Percentiles rank a stretch among this genome's conserved stretches.
phyloP scores from a whole-genome alignment of 2,113 vertebrate species.

The Mesoclemmys tuberculata region DNA sequence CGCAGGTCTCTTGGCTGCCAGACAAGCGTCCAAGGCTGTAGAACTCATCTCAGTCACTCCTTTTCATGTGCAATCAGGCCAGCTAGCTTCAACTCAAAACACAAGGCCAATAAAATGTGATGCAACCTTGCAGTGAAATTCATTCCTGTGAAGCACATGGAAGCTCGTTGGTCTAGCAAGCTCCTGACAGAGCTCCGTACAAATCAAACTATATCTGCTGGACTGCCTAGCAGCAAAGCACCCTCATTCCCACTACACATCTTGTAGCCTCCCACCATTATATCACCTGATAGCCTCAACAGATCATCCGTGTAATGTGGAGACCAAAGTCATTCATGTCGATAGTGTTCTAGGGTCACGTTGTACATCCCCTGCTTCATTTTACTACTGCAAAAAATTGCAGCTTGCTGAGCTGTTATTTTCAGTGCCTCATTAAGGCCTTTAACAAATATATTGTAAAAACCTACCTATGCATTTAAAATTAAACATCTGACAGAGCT shows the following conservation, averaged over 20 bases:
- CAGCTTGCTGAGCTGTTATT: fast-evolving
- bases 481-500: neutral
- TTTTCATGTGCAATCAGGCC: neutral
- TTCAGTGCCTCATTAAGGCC: fast-evolving
- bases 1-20: neutral
- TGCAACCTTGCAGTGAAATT: neutral
- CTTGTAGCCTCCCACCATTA: neutral
- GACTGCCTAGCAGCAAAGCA: neutral
- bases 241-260: neutral
- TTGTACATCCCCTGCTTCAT: neutral
- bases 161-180: neutral
- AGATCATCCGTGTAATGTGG: neutral
- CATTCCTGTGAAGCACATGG: neutral
- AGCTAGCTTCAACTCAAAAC: neutral
- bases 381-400: neutral
- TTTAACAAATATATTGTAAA: fast-evolving
- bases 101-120: neutral
- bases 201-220: fast-evolving
- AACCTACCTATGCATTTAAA: neutral
- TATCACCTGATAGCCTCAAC: neutral
- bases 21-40: neutral
- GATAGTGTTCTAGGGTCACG: neutral
- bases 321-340: neutral
- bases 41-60: neutral
- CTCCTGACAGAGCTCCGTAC: neutral